phyloP scores from a whole-genome alignment of 1,140 invertebrate genomes.

The Dinothrombium tinctorium region DNA sequence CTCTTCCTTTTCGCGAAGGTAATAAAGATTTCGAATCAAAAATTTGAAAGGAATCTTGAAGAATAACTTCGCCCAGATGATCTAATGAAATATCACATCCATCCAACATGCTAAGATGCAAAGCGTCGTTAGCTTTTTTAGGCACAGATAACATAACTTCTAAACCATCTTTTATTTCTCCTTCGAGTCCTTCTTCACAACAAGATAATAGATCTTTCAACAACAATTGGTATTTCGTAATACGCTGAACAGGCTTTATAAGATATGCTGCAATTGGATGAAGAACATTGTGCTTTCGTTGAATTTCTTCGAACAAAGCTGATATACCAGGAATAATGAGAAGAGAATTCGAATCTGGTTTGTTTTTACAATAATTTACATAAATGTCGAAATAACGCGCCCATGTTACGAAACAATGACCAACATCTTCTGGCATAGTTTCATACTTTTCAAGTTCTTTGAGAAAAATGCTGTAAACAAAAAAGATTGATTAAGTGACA shows the following conservation, averaged over 20 bases:
- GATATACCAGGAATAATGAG: slow-evolving; percentile 64
- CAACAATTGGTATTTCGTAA: slow-evolving; percentile 94
- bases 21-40: slow-evolving; percentile 95
- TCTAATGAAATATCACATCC: slow-evolving; percentile 68
- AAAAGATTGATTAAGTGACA: background rate
- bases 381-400: slow-evolving; percentile 93
- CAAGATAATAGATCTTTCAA: slow-evolving; percentile 86
- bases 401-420: slow-evolving; percentile 98
- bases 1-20: slow-evolving; percentile 53
- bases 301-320: slow-evolving; percentile 45
- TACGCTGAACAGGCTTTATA: slow-evolving; percentile 95
- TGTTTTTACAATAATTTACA: slow-evolving; percentile 97
- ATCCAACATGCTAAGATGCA: slow-evolving; percentile 88
- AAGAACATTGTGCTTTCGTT: slow-evolving; percentile 30
- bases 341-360: slow-evolving; percentile 82
- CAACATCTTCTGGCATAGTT: slow-evolving; percentile 95
- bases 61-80: slow-evolving; percentile 66
- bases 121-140: slow-evolving; percentile 96
- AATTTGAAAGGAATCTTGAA: slow-evolving; percentile 81
- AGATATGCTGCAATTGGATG: slow-evolving; percentile 91
- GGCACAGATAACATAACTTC: slow-evolving; percentile 98
- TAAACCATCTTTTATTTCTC: slow-evolving; percentile 90
- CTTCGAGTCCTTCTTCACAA: slow-evolving; percentile 71
- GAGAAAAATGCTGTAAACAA: slow-evolving; percentile 43
- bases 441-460: slow-evolving; percentile 94